Percentiles rank a stretch among this genome's conserved stretches.
phyloP scores from a whole-genome alignment of 2,888 invertebrate species.

The Meandrusa payeni region DNA sequence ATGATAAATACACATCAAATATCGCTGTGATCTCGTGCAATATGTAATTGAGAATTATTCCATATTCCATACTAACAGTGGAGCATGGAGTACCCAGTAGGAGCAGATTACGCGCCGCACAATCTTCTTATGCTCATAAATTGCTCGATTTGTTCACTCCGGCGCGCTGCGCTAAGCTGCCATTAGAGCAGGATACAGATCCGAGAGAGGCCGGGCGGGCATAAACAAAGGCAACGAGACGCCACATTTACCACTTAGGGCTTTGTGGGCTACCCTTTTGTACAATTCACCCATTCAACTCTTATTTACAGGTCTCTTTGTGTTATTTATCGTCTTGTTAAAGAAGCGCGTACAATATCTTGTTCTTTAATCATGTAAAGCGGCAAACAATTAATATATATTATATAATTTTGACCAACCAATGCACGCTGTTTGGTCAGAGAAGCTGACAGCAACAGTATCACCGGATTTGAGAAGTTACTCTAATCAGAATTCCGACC shows the following conservation, averaged over 20 bases:
- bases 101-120: constrained; percentile 51
- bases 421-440: too few species aligned
- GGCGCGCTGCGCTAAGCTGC: constrained; percentile 35
- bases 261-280: constrained; percentile 9
- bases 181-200: constrained; percentile 19
- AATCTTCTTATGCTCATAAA: constrained; percentile 70
- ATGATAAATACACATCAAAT: too few species aligned
- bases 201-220: constrained; percentile 2
- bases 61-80: constrained; percentile 1
- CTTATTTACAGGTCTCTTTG: constrained; percentile 4
- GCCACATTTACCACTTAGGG: constrained; percentile 15
- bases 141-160: constrained; percentile 53
- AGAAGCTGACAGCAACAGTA: too few species aligned
- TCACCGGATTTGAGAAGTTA: too few species aligned
- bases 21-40: too few species aligned
- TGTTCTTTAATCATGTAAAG: too few species aligned
- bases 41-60: too few species aligned
- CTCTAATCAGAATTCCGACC: too few species aligned
- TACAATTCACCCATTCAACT: constrained; percentile 1
- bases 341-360: neutral
- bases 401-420: too few species aligned
- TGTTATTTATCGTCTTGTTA: constrained; percentile 1
- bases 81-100: constrained; percentile 26
- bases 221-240: constrained; percentile 22
- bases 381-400: too few species aligned